These are phyloP conservation scores for Artibeus jamaicensis DNA, from an alignment of 2,797 vertebrate species.

Conservation along the genomic window DNA sequence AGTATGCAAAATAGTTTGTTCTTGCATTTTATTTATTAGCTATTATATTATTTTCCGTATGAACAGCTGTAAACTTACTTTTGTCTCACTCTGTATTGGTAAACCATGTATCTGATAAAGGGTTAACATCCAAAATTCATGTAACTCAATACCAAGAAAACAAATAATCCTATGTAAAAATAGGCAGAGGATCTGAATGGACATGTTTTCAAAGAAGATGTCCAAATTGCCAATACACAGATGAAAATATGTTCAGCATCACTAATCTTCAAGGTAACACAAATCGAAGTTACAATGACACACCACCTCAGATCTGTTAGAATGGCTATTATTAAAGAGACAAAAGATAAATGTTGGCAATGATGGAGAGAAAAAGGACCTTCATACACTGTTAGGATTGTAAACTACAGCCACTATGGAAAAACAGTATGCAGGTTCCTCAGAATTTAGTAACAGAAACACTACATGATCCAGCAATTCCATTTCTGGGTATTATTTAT, in stretches of 20 bases:
- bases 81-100: not conserved
- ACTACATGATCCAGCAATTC: not conserved
- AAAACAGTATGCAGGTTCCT: not conserved
- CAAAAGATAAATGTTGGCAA: not conserved
- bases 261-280: not conserved
- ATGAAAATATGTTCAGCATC: not conserved
- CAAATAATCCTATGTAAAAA: not conserved
- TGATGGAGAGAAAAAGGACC: not conserved
- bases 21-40: not conserved
- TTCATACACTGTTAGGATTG: not conserved
- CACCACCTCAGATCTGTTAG: not conserved
- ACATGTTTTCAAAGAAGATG: not conserved
- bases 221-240: not conserved
- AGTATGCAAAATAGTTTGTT: not conserved
- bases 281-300: not conserved
- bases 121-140: not conserved
- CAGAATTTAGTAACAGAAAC: not conserved
- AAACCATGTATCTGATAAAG: not conserved
- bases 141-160: not conserved
- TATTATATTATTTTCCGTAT: not conserved
- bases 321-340: not conserved
- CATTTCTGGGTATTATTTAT: not conserved
- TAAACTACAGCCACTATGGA: not conserved
- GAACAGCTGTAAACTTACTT: not conserved
- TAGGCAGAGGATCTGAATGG: not conserved